phyloP scores from a whole-genome alignment of 2,113 vertebrate genomes.

The Dolichallabes microphthalmus region DNA sequence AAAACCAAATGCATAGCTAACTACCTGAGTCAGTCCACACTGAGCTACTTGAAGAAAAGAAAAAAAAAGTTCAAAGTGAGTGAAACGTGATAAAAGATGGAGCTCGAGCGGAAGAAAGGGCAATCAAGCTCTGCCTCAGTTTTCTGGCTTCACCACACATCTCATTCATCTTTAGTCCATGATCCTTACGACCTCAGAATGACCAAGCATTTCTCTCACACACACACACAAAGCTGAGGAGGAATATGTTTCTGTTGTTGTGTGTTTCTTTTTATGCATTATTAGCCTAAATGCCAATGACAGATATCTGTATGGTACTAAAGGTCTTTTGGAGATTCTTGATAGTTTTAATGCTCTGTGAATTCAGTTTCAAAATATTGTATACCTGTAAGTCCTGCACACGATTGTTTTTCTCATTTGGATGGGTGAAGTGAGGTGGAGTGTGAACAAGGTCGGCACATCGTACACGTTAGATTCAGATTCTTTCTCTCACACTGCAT shows the following conservation, averaged over 20 bases:
- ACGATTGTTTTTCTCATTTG: constrained; percentile 58
- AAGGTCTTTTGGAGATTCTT: constrained; percentile 66
- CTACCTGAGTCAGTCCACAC: constrained; percentile 38
- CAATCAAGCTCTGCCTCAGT: background rate
- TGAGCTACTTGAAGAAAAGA: constrained; percentile 35
- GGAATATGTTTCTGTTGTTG: background rate
- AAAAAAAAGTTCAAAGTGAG: background rate
- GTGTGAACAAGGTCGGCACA: background rate
- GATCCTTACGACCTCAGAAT: constrained; percentile 6
- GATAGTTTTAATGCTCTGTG: constrained; percentile 65
- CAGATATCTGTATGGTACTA: constrained; percentile 56
- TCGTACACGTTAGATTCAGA: background rate
- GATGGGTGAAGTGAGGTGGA: background rate
- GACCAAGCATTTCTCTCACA: constrained; percentile 12
- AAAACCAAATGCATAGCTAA: constrained; percentile 13
- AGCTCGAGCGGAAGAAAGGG: background rate
- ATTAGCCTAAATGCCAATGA: constrained; percentile 31
- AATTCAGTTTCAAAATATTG: constrained; percentile 75
- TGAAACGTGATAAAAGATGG: background rate
- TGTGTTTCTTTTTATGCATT: constrained; percentile 34
- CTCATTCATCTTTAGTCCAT: background rate
- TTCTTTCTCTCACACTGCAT: background rate
- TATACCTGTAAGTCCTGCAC: constrained; percentile 62
- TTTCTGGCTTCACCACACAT: background rate
- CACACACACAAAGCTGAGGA: background rate